Base-by-base conservation (phyloP, 2,797 vertebrate genomes). In the Odontamblyopus rebecca region DNA sequence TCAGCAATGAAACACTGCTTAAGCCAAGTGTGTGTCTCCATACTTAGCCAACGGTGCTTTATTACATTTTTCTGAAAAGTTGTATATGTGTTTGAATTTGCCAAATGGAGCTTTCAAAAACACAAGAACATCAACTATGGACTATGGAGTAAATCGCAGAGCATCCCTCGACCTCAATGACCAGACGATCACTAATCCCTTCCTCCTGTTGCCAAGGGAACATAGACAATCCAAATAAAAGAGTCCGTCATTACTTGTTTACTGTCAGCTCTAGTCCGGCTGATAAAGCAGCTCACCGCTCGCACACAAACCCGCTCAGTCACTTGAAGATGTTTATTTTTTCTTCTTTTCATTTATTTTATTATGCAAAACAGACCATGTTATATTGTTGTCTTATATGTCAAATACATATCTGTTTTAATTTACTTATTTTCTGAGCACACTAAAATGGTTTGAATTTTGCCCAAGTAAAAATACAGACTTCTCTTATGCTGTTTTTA, bases 161-260 rank as follows among this genome's bases (percentile, higher is more conserved):
- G 62, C 79, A 70, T 74, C 53, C 80, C 70, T 83, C 87, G 82
- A 89, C 84, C 87, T 87, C 72, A 48, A 74, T 73, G 70, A 78
- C 81, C 84, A 83, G 80, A 80, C 82, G 73, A 78, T 60, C 73
- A 75, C 78, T 86, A 82, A 87, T 82, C 74, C 73, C 66, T 23
- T 65, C 68, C 68, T 77, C 72, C 72, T 35, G 84, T 85, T 86
- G 76, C 83, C 75, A 76, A 73, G 75, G 77, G 27, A 85, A 84
- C 78, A 78, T 78, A 74, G 80, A 83, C 63, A 74, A 79, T 80
- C 66, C 69, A 70, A 72, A 83, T 81, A 65, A 78, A 71, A 50
- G 75, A 68, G 64, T 75, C 50, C 30, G 16, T 69, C 50, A 65
- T 59, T 56, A 56, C 27, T 73, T 76, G 75, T 85, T 80, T 82